These are phyloP conservation scores for Heterohyrax brucei DNA, from an alignment of 2,797 vertebrate species.

Conservation along the genomic window DNA sequence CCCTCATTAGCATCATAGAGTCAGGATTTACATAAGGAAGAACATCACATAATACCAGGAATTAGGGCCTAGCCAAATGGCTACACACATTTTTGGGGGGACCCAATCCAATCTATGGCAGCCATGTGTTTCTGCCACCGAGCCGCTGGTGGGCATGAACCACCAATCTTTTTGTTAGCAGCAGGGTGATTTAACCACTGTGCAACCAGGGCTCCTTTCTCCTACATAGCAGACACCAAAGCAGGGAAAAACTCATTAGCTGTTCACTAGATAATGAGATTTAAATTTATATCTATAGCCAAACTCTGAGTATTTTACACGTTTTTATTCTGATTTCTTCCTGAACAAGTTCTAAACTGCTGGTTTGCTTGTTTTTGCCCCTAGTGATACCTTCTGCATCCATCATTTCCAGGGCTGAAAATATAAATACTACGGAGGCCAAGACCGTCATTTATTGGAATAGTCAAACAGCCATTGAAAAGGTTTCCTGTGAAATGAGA, in stretches of 20 bases:
- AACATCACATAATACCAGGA: no score
- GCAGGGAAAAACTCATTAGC: background rate
- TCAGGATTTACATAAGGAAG: no score
- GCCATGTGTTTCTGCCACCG: no score
- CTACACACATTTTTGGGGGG: no score
- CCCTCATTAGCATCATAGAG: no score
- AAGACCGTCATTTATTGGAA: conserved; percentile 91
- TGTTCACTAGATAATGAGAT: background rate
- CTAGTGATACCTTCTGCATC: conserved; percentile 94
- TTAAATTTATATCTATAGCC: no score
- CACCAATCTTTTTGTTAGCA: no score
- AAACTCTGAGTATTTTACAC: conserved; percentile 41
- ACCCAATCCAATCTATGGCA: no score
- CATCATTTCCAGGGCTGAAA: conserved; percentile 85
- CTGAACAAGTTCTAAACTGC: background rate
- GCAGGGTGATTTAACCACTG: no score
- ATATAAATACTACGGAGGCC: conserved; percentile 84
- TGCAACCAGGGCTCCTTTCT: background rate
- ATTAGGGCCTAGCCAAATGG: no score
- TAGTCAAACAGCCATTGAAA: conserved; percentile 82
- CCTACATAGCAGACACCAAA: background rate
- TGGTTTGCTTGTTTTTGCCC: background rate
- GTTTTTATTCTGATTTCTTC: background rate
- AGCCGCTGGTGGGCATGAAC: no score
- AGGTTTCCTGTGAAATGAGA: conserved; percentile 88